Evolutionary conservation across 2,888 invertebrate genomes (phyloP).

Genomic region (Tetheella fluctuosa): DNA sequence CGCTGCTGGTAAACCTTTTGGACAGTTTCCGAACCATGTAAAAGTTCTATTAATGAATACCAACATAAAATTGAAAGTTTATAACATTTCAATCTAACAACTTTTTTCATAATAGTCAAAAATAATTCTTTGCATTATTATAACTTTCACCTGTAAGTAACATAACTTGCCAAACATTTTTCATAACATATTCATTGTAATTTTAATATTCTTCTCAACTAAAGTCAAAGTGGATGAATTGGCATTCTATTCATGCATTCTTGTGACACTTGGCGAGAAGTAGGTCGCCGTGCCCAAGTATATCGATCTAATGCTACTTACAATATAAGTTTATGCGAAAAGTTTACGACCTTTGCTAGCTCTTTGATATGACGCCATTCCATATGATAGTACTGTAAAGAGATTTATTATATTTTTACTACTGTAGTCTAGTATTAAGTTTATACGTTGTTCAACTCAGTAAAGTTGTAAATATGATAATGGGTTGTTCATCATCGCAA

Average conservation of each 20-base stretch:
- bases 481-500: too few species aligned
- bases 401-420: neutral
- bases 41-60: neutral
- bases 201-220: slow-evolving; percentile 15
- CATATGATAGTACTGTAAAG: neutral
- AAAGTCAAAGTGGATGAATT: slow-evolving; percentile 20
- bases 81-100: neutral
- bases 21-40: neutral
- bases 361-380: neutral
- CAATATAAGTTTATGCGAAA: slow-evolving; percentile 29
- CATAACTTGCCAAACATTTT: neutral
- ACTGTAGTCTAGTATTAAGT: neutral
- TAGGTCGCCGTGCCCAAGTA: slow-evolving; percentile 47
- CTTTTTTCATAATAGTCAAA: neutral
- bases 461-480: too few species aligned
- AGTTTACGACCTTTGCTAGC: neutral
- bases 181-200: neutral
- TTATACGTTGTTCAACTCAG: too few species aligned
- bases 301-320: slow-evolving; percentile 57
- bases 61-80: neutral
- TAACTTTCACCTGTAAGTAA: neutral
- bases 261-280: slow-evolving; percentile 45
- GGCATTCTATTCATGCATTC: slow-evolving; percentile 46
- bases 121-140: neutral
- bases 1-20: too few species aligned